Percentiles rank a stretch among this genome's conserved stretches.
phyloP scores from a whole-genome alignment of 2,888 invertebrate genomes.

The Tetranychus truncatus region DNA sequence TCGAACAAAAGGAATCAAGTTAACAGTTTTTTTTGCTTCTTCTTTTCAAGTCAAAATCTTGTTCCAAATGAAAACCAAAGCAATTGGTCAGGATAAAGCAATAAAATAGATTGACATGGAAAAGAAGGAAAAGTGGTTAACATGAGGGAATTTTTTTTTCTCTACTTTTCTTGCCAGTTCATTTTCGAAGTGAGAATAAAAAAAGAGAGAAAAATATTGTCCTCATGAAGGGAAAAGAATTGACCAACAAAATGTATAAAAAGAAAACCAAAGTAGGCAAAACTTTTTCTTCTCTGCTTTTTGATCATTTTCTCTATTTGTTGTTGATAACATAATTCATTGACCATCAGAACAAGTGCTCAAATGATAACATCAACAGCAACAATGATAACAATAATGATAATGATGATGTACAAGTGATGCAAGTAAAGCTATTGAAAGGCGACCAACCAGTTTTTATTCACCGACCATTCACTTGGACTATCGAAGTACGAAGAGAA shows the following conservation, averaged over 20 bases:
- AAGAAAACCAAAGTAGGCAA: not conserved
- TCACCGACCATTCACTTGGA: not conserved
- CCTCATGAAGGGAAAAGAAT: not conserved
- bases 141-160: not conserved
- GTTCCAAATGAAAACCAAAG: not conserved
- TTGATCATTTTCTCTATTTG: not conserved
- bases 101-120: not conserved
- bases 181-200: not conserved
- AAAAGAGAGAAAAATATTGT: not conserved
- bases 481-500: too few species aligned
- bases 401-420: not conserved
- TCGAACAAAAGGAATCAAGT: too few species aligned
- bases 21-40: too few species aligned
- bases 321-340: not conserved
- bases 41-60: too few species aligned
- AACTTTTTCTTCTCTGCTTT: not conserved
- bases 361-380: too few species aligned
- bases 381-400: not conserved
- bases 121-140: not conserved
- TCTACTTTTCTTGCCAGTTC: too few species aligned
- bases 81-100: not conserved
- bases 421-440: not conserved
- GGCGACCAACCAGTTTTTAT: not conserved
- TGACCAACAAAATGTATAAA: not conserved
- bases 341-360: not conserved